These are phyloP conservation scores for Pimephales promelas DNA, from an alignment of 2,113 vertebrate genomes.

Conservation along the genomic window DNA sequence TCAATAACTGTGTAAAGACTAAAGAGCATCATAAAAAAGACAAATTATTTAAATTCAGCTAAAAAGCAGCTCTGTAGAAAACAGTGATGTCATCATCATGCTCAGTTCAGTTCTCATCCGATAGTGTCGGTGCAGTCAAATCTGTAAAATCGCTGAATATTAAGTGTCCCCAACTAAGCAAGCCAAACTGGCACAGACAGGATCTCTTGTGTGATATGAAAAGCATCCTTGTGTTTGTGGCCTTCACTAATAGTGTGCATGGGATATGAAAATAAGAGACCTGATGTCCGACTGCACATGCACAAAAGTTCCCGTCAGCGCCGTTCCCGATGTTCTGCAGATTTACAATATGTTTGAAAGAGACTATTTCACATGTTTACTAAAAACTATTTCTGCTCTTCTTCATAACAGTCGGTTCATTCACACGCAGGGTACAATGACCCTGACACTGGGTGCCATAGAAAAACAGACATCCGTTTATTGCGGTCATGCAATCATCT, in stretches of 20 bases:
- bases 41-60: too few species aligned
- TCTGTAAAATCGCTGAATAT: too few species aligned
- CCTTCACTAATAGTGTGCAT: neutral
- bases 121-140: too few species aligned
- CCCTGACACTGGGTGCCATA: neutral
- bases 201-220: constrained; percentile 14
- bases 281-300: neutral
- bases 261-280: constrained; percentile 13
- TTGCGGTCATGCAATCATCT: neutral
- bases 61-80: too few species aligned
- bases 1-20: too few species aligned
- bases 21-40: too few species aligned
- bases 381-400: neutral
- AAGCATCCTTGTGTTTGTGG: constrained; percentile 8
- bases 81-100: too few species aligned
- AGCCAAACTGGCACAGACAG: neutral
- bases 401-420: neutral
- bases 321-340: neutral
- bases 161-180: too few species aligned
- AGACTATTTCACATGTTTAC: neutral
- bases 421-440: neutral
- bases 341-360: neutral
- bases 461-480: neutral
- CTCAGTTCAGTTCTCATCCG: too few species aligned
- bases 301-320: neutral